Evolutionary conservation across 2,888 invertebrate genomes (phyloP).

Genomic region (Halocaridina rubra): DNA sequence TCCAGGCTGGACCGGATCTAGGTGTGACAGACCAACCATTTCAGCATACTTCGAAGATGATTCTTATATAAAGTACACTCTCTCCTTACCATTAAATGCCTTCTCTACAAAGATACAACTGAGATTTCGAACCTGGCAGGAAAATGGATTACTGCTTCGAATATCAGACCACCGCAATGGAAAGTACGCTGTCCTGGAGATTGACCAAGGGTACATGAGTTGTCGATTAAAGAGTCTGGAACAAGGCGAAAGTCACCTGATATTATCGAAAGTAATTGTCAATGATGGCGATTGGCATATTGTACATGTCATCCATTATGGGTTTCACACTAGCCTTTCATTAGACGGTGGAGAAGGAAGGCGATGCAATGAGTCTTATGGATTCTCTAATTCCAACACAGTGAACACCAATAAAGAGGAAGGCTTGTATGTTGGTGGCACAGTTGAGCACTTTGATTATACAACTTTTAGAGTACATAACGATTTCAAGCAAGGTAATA

Average conservation of each 20-base stretch:
- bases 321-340: conserved; percentile 91
- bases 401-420: conserved; percentile 92
- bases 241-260: conserved; percentile 88
- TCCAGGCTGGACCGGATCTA: conserved; percentile 85
- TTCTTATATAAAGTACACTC: conserved; percentile 95
- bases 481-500: conserved; percentile 74
- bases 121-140: conserved; percentile 92
- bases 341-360: conserved; percentile 95
- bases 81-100: conserved; percentile 92
- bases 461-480: conserved; percentile 93
- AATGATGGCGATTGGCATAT: conserved; percentile 98
- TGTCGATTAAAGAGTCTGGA: conserved; percentile 86
- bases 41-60: conserved; percentile 93
- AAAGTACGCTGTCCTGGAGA: conserved; percentile 87
- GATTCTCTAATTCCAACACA: conserved; percentile 91
- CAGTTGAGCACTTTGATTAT: conserved; percentile 94
- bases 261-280: conserved; percentile 88
- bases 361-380: conserved; percentile 91
- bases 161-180: conserved; percentile 94
- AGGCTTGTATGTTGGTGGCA: conserved; percentile 94
- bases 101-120: conserved; percentile 93
- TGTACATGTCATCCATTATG: conserved; percentile 88
- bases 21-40: conserved; percentile 85
- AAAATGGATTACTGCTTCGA: conserved; percentile 91
- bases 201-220: conserved; percentile 62